Evolutionary conservation across 1,140 invertebrate genomes (phyloP), one percentile per base, ranked within the genome.

Genomic region (Lasaia peninsularis): DNA sequence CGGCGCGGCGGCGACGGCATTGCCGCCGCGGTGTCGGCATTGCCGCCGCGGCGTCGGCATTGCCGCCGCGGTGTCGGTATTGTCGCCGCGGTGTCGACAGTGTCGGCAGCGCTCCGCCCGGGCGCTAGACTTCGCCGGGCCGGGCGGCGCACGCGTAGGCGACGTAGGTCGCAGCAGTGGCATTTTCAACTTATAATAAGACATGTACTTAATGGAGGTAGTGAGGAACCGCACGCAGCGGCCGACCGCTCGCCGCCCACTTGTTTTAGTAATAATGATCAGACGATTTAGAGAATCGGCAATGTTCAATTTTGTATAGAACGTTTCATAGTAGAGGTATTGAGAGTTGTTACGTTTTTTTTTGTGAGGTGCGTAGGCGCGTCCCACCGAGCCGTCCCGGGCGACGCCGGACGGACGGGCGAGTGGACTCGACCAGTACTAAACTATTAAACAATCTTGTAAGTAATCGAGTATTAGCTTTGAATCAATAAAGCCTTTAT

Each of bases 381-480:
- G 63, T 67, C 34, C 54, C 61, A 55, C 35, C 34, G 50, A 60
- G 64, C 48, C 53, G 62, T 60, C 56, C 62, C 53, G 35, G 52
- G 57, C 53, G 53, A 37, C 56, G 58, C 53, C 20, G 18, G 40
- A 48, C 21, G 16, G 32, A 21, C 48, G 56, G 3, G 24, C 35
- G 55, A 34, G 37, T 20, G 57, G 59, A 54, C 75, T 64, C 68
- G 69, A 72, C 68, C 63, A 77, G 69, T 77, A 75, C 66, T 79
- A 74, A 75, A 78, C 73, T 83, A 80, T 83, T 79, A 80, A 79
- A 87, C 85, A 80, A 80, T 88, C 85, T 88, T 86, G 80, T 86
- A 86, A 86, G 79, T 88, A 86, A 86, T 83, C 85, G 80, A 86
- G 86, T 86, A 86, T 88, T 86, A 88, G 86, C 86, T 88, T 88